Conservation (phyloP, 2,113 vertebrate species). For the Trogon surrucura region DNA sequence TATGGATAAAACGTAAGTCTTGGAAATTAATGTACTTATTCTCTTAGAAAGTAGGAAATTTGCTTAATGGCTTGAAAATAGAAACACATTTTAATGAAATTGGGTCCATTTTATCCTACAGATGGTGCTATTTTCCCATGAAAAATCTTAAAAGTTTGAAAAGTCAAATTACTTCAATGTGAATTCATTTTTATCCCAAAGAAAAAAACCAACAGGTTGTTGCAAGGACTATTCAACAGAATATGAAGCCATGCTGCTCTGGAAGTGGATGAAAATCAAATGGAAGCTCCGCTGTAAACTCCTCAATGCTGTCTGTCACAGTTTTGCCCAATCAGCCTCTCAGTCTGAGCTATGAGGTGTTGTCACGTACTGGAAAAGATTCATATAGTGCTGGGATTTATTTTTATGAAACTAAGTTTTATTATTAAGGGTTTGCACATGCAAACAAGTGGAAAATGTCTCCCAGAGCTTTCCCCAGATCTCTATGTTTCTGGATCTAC, state of each 20-base stretch:
- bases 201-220: background rate
- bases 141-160: slow-evolving; percentile 49
- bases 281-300: background rate
- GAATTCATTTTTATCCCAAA: background rate
- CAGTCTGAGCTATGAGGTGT: background rate
- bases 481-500: background rate
- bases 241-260: background rate
- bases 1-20: background rate
- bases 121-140: slow-evolving; percentile 68
- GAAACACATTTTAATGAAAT: background rate
- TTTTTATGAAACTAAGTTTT: background rate
- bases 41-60: background rate
- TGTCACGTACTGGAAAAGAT: background rate
- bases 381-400: background rate
- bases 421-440: background rate
- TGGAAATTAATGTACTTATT: background rate
- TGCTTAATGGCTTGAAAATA: background rate
- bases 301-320: background rate
- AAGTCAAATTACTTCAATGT: background rate
- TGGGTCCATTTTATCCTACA: slow-evolving; percentile 43
- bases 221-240: background rate
- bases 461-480: background rate
- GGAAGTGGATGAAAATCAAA: background rate
- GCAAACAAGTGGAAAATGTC: background rate
- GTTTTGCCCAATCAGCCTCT: background rate